phyloP scores from a whole-genome alignment of 2,113 vertebrate genomes.

The Sterrhoptilus dennistouni region DNA sequence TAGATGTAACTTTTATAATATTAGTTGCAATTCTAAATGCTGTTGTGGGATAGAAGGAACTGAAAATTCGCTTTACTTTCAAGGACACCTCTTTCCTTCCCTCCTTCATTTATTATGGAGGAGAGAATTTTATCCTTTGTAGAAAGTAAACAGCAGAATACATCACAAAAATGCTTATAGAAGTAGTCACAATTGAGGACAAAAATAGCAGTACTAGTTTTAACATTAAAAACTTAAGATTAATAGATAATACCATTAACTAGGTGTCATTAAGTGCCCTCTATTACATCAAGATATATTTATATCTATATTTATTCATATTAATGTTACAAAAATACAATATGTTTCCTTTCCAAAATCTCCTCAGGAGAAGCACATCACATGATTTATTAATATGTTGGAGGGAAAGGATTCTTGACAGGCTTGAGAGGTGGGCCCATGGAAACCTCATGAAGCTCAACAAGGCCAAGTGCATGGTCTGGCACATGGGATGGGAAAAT shows the following conservation, averaged over 20 bases:
- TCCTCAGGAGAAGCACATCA: background rate
- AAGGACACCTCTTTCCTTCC: background rate
- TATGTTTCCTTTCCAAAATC: background rate
- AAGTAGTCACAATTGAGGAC: background rate
- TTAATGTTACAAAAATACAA: background rate
- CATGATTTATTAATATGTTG: background rate
- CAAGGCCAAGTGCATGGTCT: background rate
- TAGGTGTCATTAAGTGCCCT: background rate
- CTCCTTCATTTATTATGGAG: background rate
- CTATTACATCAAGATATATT: background rate
- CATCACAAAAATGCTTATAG: background rate
- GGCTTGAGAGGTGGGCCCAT: background rate
- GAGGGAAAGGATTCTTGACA: background rate
- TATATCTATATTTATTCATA: background rate
- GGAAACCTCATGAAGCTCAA: background rate
- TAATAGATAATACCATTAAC: background rate
- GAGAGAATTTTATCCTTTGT: background rate
- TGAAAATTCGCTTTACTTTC: background rate
- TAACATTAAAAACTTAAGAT: background rate
- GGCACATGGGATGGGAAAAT: background rate
- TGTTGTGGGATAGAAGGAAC: background rate
- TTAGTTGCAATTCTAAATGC: background rate
- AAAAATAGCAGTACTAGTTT: background rate
- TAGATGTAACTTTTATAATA: background rate
- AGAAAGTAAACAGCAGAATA: background rate